A percentile compares a stretch with the other conserved stretches of the same genome.
phyloP scores from a whole-genome alignment of 1,140 invertebrate species.

The Heliconius congener region DNA sequence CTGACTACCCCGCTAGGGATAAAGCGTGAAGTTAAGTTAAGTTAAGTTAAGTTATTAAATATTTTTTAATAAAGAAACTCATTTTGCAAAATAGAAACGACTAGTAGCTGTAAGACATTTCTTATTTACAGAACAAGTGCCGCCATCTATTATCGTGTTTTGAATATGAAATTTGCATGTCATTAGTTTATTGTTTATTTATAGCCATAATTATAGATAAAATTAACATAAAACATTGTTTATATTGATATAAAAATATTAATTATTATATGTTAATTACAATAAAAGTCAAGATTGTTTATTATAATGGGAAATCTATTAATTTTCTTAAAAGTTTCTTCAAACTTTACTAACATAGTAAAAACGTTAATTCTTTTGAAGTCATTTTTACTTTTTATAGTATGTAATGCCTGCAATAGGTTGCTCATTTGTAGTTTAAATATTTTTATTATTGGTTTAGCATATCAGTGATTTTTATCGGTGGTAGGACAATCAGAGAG shows the following conservation, averaged over 20 bases:
- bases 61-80: too few species aligned
- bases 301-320: not conserved
- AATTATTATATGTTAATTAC: not conserved
- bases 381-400: not conserved
- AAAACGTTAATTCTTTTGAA: not conserved
- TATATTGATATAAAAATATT: not conserved
- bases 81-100: too few species aligned
- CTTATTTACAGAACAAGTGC: constrained; percentile 31
- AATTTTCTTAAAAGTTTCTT: too few species aligned
- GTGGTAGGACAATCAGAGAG: too few species aligned
- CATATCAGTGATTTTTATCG: too few species aligned
- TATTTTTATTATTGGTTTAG: too few species aligned
- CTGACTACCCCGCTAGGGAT: too few species aligned
- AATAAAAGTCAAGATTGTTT: not conserved
- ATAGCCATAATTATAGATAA: not conserved
- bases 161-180: not conserved
- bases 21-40: too few species aligned
- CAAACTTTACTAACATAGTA: not conserved
- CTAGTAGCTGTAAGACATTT: too few species aligned
- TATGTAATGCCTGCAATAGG: too few species aligned
- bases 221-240: not conserved
- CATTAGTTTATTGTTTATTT: not conserved
- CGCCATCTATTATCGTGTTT: constrained; percentile 44
- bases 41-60: too few species aligned
- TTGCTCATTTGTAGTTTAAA: too few species aligned